Base-by-base conservation (phyloP, 1,140 invertebrate genomes). In the Sinella curviseta region DNA sequence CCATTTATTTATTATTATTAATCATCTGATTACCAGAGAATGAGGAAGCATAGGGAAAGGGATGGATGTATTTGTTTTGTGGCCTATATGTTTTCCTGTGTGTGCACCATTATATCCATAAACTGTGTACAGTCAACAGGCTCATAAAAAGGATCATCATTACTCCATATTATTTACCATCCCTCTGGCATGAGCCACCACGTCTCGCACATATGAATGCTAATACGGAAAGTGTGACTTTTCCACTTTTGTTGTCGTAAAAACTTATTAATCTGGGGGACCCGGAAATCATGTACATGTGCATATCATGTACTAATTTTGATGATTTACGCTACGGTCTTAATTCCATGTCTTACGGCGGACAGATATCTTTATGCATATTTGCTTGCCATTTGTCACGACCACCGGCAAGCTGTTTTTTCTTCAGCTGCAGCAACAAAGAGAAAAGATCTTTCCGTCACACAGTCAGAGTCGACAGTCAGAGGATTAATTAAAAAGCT, bases 1-100 rank as follows among this genome's bases (percentile, higher is more conserved):
- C 57, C 57, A 65, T 65, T 65, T 65, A 65, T 12, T 65, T 12
- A 12, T 65, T 26, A 65, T 65, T 48, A 48, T 48, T 48, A 48
- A 48, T 48, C 39, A 48, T 48, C 20, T 48, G 39, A 48, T 48
- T 8, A 48, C 8, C 39, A 20, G 39, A 20, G 39, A 48, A 20
- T 48, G 8, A 20, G 20, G 39, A 48, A 48, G 20, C 39, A 48
- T 48, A 48, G 20, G n/a, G n/a, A 48, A 48, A 48, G 8, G 39
- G 8, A 8, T 12, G 20, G 8, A 48, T 48, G 8, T 48, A 48
- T 48, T 48, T 48, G 39, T 48, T 48, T 48, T 48, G 39, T 48
- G 39, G 39, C 39, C 39, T 48, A 48, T 48, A 48, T 48, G 39
- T 48, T 48, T 48, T 48, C 39, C 39, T 48, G 39, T 48, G 20